Evolutionary conservation across 1,140 invertebrate species (phyloP), one percentile per base, ranked within the genome.

Genomic region (Colletes gigas): DNA sequence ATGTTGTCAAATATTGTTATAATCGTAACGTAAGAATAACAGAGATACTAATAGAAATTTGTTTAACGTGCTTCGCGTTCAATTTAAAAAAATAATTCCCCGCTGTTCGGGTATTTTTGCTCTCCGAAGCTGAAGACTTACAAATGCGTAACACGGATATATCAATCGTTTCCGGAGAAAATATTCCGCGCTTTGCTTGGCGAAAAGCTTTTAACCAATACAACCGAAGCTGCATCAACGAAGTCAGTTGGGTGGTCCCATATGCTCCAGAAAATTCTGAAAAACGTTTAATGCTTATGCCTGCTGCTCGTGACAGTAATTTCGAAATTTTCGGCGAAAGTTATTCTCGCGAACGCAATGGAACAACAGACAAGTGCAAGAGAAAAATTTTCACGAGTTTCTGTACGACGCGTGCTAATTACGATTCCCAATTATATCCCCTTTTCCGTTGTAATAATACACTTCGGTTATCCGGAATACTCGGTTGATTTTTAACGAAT

Each of bases 161-260:
- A 81, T 59, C 78, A 74, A 85, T 85, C 82, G 74, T 85, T 81
- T 81, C 66, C 75, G 57, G 66, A 52, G 41, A 63, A 72, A 81
- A 81, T 77, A 69, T 78, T 76, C 55, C 15, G 15, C 52, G 21
- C 44, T 72, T 44, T 69, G 82, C 70, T 78, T 78, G 47, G 69
- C 60, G 69, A 68, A 85, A 85, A 83, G 84, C 78, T 85, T 85
- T 83, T 71, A 83, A 70, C 83, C 77, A 77, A 83, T 81, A 77
- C 77, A 74, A 81, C 55, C 54, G 60, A 15, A 55, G 47, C 12
- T 21, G 21, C 67, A 15, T 71, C 60, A 72, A 81, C 68, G 70
- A 76, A 69, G 57, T 52, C 44, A 15, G 55, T 41, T 6, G 8
- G n/a, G 39, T 62, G 44, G 65, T 67, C 55, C 21, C 60, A 60